A percentile compares a stretch with the other conserved stretches of the same genome.
Conservation (phyloP, 2,113 vertebrate species). For the Micronycteris hirsuta region DNA sequence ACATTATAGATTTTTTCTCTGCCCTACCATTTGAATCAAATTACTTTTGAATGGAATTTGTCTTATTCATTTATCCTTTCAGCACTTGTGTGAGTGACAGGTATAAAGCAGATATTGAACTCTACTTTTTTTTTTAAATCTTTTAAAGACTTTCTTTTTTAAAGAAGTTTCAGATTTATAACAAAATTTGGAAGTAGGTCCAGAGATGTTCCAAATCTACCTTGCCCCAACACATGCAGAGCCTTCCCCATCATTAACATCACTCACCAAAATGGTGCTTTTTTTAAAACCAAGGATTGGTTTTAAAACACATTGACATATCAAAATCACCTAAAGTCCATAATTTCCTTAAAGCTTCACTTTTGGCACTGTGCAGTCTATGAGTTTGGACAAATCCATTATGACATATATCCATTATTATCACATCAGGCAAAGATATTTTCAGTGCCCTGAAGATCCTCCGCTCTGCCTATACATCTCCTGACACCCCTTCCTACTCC, state of each 20-base stretch:
- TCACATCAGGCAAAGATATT: background rate
- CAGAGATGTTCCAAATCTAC: background rate
- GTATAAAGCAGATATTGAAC: background rate
- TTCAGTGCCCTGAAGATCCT: background rate
- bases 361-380: background rate
- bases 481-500: background rate
- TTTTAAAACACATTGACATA: background rate
- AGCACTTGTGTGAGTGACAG: background rate
- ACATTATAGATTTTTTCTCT: background rate
- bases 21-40: background rate
- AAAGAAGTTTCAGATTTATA: background rate
- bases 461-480: background rate
- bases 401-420: background rate
- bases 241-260: too few relatives aligned
- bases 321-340: background rate
- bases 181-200: background rate
- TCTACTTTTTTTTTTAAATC: background rate
- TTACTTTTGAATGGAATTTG: background rate
- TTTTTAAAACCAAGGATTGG: background rate
- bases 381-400: background rate
- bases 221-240: background rate
- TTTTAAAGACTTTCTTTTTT: background rate
- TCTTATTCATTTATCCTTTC: background rate
- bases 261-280: background rate
- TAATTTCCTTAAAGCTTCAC: background rate